Evolutionary conservation across 2,113 vertebrate species (phyloP), one percentile per base, ranked within the genome.

Genomic region (Phrynosoma blainvillii): DNA sequence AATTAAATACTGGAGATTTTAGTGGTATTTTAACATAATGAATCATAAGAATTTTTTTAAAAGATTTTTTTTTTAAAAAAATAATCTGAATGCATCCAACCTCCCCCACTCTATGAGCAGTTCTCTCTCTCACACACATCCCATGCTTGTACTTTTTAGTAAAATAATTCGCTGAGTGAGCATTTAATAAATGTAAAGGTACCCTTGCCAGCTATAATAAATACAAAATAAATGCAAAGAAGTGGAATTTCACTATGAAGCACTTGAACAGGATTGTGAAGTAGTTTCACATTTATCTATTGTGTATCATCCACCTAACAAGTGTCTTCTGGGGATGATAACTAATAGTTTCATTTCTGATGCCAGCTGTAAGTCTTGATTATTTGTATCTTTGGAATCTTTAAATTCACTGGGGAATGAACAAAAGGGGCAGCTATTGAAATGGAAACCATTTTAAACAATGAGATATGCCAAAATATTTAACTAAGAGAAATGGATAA

Each of bases 1-100:
- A 98, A 98, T 98, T 97, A 98, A 97, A 92, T 94, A 88, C 94
- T 93, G 8, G n/a, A 90, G 90, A 77, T 94, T 96, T 93, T 84
- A 93, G 93, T 84, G 93, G 94, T 68, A 21, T 93, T 92, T 90
- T 96, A 93, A 84, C 94, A 86, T 97, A 97, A 96, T 92, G 97
- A 97, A 96, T 92, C 52, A 40, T 85, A 92, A 30, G 1, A n/a
- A 87, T 84, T 47, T 40, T n/a, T 59, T 42, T 52, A 23, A 11
- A 52, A 62, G 27, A 62, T 1, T 4, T 12, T 3, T 8, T 54
- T 74, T 89, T 84, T 80, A 23, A 84, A 68, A 52, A 7, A 68
- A 47, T 81, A 91, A 0, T 71, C 81, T 85, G 71, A 89, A 90
- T 88, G 62, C 52, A 10, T 70, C 14, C 3, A 4, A 5, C 9